Conservation (phyloP, 2,797 vertebrate genomes). For the Peromyscus eremicus region DNA sequence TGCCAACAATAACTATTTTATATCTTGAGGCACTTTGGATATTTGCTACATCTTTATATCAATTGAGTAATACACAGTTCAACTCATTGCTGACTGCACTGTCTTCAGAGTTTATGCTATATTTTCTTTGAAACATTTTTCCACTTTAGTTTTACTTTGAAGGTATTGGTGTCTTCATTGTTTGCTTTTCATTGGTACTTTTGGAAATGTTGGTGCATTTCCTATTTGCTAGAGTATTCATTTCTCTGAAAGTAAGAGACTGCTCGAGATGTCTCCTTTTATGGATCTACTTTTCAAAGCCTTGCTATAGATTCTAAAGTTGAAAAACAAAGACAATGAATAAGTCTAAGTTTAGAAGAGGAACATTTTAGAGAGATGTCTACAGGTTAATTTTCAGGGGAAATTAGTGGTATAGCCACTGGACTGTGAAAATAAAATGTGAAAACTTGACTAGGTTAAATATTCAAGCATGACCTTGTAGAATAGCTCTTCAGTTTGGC, state of each 20-base stretch:
- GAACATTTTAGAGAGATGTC: slow-evolving; percentile 61
- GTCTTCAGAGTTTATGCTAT: slow-evolving; percentile 2
- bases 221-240: background rate
- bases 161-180: background rate
- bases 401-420: slow-evolving; percentile 67
- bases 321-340: slow-evolving; percentile 18
- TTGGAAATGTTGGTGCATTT: slow-evolving; percentile 37
- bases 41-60: slow-evolving; percentile 61
- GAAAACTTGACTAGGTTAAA: slow-evolving; percentile 72
- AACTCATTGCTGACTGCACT: slow-evolving; percentile 30
- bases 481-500: slow-evolving; percentile 40
- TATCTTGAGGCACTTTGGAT: slow-evolving; percentile 70
- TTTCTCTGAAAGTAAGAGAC: background rate
- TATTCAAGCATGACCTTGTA: slow-evolving; percentile 65
- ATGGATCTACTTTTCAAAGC: slow-evolving; percentile 50
- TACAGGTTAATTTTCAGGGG: slow-evolving; percentile 70
- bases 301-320: slow-evolving; percentile 35
- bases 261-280: background rate
- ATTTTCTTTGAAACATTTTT: slow-evolving; percentile 52
- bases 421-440: slow-evolving; percentile 69
- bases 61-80: slow-evolving; percentile 60
- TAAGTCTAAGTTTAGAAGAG: slow-evolving; percentile 40
- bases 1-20: slow-evolving; percentile 74
- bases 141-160: slow-evolving; percentile 43
- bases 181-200: slow-evolving; percentile 13